These are phyloP conservation scores for Dendrocopos noguchii DNA, from an alignment of 2,113 vertebrate species.

Conservation along the genomic window DNA sequence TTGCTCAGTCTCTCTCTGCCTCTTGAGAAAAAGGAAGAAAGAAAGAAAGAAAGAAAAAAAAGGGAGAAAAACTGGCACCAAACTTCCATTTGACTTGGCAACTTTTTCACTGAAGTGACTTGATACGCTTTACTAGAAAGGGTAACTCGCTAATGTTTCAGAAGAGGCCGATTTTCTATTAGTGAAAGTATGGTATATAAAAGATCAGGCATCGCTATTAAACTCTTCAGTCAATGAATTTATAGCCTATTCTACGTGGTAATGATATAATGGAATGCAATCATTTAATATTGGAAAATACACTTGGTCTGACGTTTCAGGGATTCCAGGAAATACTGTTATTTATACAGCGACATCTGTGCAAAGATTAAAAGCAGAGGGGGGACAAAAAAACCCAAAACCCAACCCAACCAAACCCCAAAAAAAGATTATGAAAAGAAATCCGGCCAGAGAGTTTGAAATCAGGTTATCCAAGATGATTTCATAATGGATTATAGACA, in stretches of 20 bases:
- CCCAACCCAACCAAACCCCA: neutral
- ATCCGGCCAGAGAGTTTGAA: neutral
- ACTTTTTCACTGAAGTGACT: conserved; percentile 64
- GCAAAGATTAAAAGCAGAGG: conserved; percentile 57
- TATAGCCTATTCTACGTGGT: conserved; percentile 62
- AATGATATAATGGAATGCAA: conserved; percentile 71
- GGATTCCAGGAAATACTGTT: conserved; percentile 61
- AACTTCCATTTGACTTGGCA: conserved; percentile 72
- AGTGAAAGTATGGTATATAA: conserved; percentile 63
- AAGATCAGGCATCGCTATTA: conserved; percentile 64
- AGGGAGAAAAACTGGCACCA: conserved; percentile 38
- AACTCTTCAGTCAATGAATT: conserved; percentile 64
- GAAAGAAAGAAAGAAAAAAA: neutral
- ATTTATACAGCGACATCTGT: conserved; percentile 55
- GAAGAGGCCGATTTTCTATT: conserved; percentile 73
- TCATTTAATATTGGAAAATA: conserved; percentile 70
- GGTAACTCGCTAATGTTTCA: conserved; percentile 75
- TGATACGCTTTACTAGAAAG: conserved; percentile 72
- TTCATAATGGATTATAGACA: neutral
- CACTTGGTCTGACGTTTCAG: conserved; percentile 53
- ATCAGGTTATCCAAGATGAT: neutral
- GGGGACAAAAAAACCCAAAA: neutral
- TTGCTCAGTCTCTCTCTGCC: neutral
- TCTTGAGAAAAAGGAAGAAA: conserved; percentile 13
- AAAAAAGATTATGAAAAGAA: too few species aligned